Evolutionary conservation across 2,888 invertebrate genomes (phyloP).

Genomic region (Eilema caniola): DNA sequence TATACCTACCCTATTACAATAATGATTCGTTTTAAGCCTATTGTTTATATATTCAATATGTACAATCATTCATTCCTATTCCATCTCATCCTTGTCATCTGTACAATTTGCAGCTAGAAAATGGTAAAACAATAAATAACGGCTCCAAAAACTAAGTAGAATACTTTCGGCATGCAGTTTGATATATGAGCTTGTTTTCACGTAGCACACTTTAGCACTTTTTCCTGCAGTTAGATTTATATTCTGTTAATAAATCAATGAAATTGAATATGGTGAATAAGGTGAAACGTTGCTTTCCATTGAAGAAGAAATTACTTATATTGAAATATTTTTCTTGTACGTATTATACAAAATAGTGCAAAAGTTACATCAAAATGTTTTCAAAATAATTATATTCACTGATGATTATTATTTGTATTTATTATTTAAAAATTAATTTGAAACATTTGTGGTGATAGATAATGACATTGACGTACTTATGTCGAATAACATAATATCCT

Average conservation of each 20-base stretch:
- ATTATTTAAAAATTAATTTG: no score
- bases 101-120: slow-evolving; percentile 23
- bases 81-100: slow-evolving; percentile 15
- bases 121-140: slow-evolving; percentile 34
- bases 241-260: slow-evolving; percentile 39
- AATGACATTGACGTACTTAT: neutral
- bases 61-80: slow-evolving; percentile 34
- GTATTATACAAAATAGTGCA: neutral
- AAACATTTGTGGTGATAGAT: neutral
- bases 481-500: no score
- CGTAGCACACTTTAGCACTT: slow-evolving; percentile 28
- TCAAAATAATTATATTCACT: neutral
- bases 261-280: slow-evolving; percentile 21
- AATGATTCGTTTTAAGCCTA: slow-evolving; percentile 33
- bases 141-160: slow-evolving; percentile 23
- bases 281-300: neutral
- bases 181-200: slow-evolving; percentile 49
- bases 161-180: slow-evolving; percentile 39
- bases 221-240: slow-evolving; percentile 43
- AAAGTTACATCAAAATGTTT: neutral
- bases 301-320: neutral
- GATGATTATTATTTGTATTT: neutral
- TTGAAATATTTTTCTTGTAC: neutral
- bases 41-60: slow-evolving; percentile 32
- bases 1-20: slow-evolving; percentile 31